Conservation (phyloP, 1,140 invertebrate genomes). For the Monomorium pharaonis region DNA sequence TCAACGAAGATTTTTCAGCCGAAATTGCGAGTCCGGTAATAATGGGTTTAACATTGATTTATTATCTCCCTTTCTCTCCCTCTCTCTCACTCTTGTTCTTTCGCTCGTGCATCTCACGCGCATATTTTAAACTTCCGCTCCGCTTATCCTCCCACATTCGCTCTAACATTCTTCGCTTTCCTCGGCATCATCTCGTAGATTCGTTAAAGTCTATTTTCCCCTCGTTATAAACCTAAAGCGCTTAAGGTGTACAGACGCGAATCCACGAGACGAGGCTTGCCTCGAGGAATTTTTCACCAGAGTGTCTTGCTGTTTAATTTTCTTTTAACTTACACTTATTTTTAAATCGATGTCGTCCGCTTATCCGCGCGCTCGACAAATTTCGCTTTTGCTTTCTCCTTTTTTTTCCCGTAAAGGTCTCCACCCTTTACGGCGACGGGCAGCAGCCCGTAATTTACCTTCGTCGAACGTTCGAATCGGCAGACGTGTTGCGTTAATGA, state of each 20-base stretch:
- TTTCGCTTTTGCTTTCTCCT: not conserved
- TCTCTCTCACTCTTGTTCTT: constrained; percentile 9
- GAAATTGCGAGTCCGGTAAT: constrained; percentile 74
- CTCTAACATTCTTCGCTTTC: constrained; percentile 57
- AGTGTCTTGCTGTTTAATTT: constrained; percentile 55
- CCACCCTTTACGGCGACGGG: constrained; percentile 12
- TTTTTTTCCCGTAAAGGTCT: too few relatives aligned
- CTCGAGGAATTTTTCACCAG: constrained; percentile 66
- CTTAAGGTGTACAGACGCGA: constrained; percentile 66
- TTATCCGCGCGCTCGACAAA: constrained; percentile 83
- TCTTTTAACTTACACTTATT: constrained; percentile 57
- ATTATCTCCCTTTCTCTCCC: constrained; percentile 61
- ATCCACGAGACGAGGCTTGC: constrained; percentile 83
- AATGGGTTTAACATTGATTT: constrained; percentile 80
- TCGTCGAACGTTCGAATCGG: constrained; percentile 83
- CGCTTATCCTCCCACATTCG: constrained; percentile 29
- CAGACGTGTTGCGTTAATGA: constrained; percentile 74
- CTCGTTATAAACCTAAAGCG: constrained; percentile 65
- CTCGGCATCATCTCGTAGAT: constrained; percentile 83
- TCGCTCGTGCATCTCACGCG: constrained; percentile 15
- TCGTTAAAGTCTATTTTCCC: constrained; percentile 70
- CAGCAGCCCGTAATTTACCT: constrained; percentile 48
- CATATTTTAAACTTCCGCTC: constrained; percentile 47
- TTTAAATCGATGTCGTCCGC: constrained; percentile 69
- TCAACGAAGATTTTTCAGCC: constrained; percentile 74